Evolutionary conservation across 1,140 invertebrate genomes (phyloP).

Genomic region (Philopotamus ludificatus): DNA sequence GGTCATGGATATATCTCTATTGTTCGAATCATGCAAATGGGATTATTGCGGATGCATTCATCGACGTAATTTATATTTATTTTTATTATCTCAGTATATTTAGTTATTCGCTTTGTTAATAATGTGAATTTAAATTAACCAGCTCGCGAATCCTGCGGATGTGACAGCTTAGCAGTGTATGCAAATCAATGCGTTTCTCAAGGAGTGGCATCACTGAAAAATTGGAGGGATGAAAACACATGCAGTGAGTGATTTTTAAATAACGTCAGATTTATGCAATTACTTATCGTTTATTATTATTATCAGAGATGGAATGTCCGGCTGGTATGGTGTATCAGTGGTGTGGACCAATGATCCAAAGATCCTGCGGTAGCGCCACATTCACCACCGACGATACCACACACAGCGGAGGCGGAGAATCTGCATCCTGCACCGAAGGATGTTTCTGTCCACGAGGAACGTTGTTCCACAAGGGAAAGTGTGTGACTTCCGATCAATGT

Average conservation of each 20-base stretch:
- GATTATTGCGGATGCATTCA: slow-evolving; percentile 73
- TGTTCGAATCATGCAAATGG: slow-evolving; percentile 68
- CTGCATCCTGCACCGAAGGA: slow-evolving; percentile 71
- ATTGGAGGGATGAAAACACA: slow-evolving; percentile 71
- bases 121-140: slow-evolving; percentile 22
- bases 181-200: slow-evolving; percentile 71
- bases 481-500: slow-evolving; percentile 69
- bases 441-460: slow-evolving; percentile 81
- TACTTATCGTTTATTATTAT: not conserved
- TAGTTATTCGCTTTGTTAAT: not conserved
- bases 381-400: slow-evolving; percentile 50
- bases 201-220: slow-evolving; percentile 59
- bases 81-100: not conserved
- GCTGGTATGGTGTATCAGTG: slow-evolving; percentile 68
- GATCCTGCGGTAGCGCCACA: slow-evolving; percentile 54
- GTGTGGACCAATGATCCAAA: slow-evolving; percentile 64
- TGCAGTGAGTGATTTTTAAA: slow-evolving; percentile 69
- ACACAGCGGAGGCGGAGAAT: slow-evolving; percentile 36
- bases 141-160: slow-evolving; percentile 67
- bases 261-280: not conserved
- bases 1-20: slow-evolving; percentile 58
- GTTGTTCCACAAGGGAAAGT: slow-evolving; percentile 70
- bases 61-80: slow-evolving; percentile 43
- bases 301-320: slow-evolving; percentile 66
- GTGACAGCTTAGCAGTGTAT: slow-evolving; percentile 73